Evolutionary conservation across 2,113 vertebrate genomes (phyloP).

Genomic region (Catharus fuscescens): DNA sequence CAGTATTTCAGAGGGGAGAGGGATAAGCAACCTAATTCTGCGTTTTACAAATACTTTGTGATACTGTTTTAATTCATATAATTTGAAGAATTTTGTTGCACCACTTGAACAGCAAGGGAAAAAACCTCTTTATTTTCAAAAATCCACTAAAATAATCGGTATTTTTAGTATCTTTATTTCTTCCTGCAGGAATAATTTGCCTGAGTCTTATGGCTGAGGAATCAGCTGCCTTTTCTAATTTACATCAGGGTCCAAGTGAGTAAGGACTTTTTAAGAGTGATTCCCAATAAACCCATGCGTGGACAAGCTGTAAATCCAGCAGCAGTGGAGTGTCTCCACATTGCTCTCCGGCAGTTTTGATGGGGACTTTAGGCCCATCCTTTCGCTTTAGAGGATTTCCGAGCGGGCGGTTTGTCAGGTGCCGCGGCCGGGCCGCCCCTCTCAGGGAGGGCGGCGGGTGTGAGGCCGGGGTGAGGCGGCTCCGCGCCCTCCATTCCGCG

Average conservation of each 20-base stretch:
- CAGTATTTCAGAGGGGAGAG: neutral
- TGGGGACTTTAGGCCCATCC: neutral
- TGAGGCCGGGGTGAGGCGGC: too few species aligned
- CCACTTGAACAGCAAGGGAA: neutral
- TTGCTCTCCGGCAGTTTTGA: neutral
- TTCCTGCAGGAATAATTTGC: neutral
- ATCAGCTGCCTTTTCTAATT: neutral
- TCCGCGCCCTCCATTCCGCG: neutral
- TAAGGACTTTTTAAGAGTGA: neutral
- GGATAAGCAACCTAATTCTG: neutral
- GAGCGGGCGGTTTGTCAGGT: accelerated
- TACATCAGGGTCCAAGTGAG: neutral
- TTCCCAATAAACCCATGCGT: neutral
- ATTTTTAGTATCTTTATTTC: neutral
- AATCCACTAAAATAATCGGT: neutral
- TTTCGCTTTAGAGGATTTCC: neutral
- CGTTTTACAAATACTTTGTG: neutral
- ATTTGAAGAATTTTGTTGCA: neutral
- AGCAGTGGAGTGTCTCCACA: neutral
- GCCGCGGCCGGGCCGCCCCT: neutral
- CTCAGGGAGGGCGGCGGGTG: neutral
- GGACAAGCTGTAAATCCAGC: neutral
- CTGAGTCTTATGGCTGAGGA: accelerated
- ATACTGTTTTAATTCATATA: neutral
- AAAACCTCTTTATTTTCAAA: neutral